Evolutionary conservation across 2,113 vertebrate genomes (phyloP), one percentile per base, ranked within the genome.

Genomic region (Oxyruncus cristatus): DNA sequence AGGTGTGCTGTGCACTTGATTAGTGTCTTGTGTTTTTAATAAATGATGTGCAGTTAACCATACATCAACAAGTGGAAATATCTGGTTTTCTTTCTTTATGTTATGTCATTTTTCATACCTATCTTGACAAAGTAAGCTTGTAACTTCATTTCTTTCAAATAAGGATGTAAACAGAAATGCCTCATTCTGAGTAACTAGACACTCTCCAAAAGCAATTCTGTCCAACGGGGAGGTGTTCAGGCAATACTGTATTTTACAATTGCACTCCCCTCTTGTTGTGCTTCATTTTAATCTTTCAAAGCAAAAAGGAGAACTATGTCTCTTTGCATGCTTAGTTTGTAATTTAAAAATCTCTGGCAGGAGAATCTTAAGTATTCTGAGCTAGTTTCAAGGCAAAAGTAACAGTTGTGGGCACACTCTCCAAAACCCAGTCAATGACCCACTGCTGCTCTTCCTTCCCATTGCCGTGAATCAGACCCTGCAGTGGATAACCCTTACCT

Each of bases 121-220:
- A 4, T 50, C 53, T 66, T 79, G 83, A 70, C 27, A 53, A 85
- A 82, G 37, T 35, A 68, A 79, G 44, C 56, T 91, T 82, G 65
- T 77, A 93, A 85, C 26, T 87, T 85, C 24, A 46, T 89, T 87
- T 95, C 22, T 92, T 96, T 79, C 49, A 72, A n/a, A 58, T 75
- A 79, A 79, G 39, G 47, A 52, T 86, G 17, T 83, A 74, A 73
- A 52, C 2, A 12, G 78, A 81, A 88, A 75, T 85, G 70, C 67
- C 46, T 92, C 73, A 28, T 72, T 61, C 17, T 81, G 76, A n/a
- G 52, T 68, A 89, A 35, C 37, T 35, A n/a, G 61, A 87, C 66
- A 58, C 23, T 81, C 56, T 89, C 65, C 72, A 73, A 81, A 92
- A 71, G 41, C 46, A 65, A 35, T 92, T 82, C 12, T 93, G 87